These are phyloP conservation scores for Drosophila pruinosa DNA, from an alignment of 1,140 invertebrate genomes.

Conservation along the genomic window DNA sequence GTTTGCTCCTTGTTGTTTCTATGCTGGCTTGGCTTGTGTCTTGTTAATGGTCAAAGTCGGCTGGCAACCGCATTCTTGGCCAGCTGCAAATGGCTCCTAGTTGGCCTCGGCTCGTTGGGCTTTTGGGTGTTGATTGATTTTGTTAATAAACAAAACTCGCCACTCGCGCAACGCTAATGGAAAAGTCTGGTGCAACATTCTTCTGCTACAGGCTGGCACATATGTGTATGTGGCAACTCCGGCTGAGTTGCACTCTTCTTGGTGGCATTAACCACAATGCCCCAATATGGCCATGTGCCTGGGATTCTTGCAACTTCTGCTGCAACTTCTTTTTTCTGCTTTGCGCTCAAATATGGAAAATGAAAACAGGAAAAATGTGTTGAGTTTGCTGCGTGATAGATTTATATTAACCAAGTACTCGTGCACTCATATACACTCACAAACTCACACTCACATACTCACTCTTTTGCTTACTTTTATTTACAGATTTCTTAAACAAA, in stretches of 20 bases:
- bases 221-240: constrained; percentile 35
- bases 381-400: constrained; percentile 35
- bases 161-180: constrained; percentile 54
- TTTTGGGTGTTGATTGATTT: constrained; percentile 81
- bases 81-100: constrained; percentile 36
- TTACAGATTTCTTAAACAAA: constrained; percentile 72
- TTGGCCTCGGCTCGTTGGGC: constrained; percentile 51
- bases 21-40: too few species aligned
- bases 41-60: constrained; percentile 39
- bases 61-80: constrained; percentile 56
- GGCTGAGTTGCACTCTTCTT: constrained; percentile 38
- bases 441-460: constrained; percentile 24
- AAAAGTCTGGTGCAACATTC: constrained; percentile 77
- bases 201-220: constrained; percentile 45
- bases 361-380: constrained; percentile 78
- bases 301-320: constrained; percentile 18
- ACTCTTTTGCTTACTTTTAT: constrained; percentile 44
- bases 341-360: constrained; percentile 80
- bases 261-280: constrained; percentile 74
- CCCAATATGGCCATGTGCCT: constrained; percentile 36
- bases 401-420: constrained; percentile 38
- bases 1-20: too few species aligned
- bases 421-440: constrained; percentile 10
- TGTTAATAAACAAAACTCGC: constrained; percentile 69
- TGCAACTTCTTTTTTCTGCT: constrained; percentile 14